Percentiles rank a stretch among this genome's conserved stretches.
These are phyloP conservation scores for Patella vulgata DNA, from an alignment of 1,140 invertebrate genomes.

Conservation along the genomic window DNA sequence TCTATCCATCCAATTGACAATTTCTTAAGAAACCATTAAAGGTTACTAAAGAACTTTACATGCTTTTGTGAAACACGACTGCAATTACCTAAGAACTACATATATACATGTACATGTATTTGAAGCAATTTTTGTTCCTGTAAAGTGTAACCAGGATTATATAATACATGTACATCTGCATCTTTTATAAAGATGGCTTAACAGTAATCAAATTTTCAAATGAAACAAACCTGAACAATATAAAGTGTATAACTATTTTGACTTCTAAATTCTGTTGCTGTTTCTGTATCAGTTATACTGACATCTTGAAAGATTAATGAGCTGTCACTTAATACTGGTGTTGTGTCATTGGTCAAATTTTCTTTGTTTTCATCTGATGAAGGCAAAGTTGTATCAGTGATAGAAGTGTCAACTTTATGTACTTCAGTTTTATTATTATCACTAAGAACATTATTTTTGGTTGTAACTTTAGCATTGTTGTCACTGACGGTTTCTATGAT, in stretches of 20 bases:
- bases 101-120: neutral
- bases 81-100: neutral
- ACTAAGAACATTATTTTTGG: neutral
- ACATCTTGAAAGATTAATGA: slow-evolving; percentile 62
- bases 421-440: neutral
- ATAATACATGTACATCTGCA: neutral
- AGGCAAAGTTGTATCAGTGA: neutral
- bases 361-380: slow-evolving; percentile 10
- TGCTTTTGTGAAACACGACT: no score
- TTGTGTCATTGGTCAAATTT: neutral
- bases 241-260: slow-evolving; percentile 41
- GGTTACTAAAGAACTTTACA: no score
- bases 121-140: neutral
- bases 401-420: neutral
- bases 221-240: slow-evolving; percentile 37
- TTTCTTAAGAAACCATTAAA: no score
- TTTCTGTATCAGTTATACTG: slow-evolving; percentile 32
- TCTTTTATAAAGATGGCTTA: slow-evolving; percentile 1
- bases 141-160: neutral
- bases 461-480: no score
- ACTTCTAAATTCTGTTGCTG: slow-evolving; percentile 33
- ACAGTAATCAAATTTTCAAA: neutral
- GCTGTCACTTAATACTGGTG: slow-evolving; percentile 14
- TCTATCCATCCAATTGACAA: no score
- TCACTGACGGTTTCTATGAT: no score